Evolutionary conservation across 2,888 invertebrate genomes (phyloP), one percentile per base, ranked within the genome.

Genomic region (Pristionchus japonicus): DNA sequence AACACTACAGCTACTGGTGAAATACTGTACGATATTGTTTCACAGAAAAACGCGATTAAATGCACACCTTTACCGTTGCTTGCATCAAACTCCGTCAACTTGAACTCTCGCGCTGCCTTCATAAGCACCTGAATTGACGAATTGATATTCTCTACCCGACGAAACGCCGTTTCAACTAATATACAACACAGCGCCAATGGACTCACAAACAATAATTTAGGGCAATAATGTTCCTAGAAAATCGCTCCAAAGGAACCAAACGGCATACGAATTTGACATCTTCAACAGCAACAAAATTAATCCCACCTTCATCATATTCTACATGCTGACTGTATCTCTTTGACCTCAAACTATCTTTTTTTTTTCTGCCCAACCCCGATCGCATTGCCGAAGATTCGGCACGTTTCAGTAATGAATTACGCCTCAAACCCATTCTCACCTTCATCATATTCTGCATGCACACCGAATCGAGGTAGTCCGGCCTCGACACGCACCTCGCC

Each of bases 51-150:
- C 13, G 3, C 57, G 23, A 52, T n/a, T 4, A 37, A 34, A 49
- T 88, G 80, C 67, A 89, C 67, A 49, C 89, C n/a, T 77, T 88
- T 88, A n/a, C 85, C 89, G 52, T 47, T 40, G 57, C 88, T 43
- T 2, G 77, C 40, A 11, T 87, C 77, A 2, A 1, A 7, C 0
- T 27, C 31, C 15, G n/a, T 31, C 40, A 20, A 23, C 27, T 13
- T 17, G 61, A 47, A 87, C 34, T 77, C 77, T 11, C 57, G 27
- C 57, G 87, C 34, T 23, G 77, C 74, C 74, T 87, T 77, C 20
- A 77, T 13, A 7, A 87, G 52, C 34, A 86, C 87, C 87, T 87
- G 74, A 34, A 37, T 31, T 20, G 4, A 64, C 9, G 15, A 3
- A 20, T n/a, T n/a, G n/a, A n/a, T n/a, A 57, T 57, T 43, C 11